Base-by-base conservation (phyloP, 2,797 vertebrate genomes). In the Zenarchopterus dispar region DNA sequence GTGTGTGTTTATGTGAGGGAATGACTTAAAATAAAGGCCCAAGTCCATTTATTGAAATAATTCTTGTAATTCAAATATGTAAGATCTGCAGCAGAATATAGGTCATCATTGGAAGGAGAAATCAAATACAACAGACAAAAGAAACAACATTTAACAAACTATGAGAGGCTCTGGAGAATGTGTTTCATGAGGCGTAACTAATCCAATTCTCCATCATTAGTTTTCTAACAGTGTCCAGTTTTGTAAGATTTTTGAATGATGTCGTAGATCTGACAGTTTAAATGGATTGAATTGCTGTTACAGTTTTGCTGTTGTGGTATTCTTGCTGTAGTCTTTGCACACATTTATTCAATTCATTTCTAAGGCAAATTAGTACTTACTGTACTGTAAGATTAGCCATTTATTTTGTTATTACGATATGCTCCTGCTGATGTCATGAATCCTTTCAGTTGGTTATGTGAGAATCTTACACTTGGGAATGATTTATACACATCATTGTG, bases 41-140 rank as follows among this genome's bases (percentile, higher is more conserved):
- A 85, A 87, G 78, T 78, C 65, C 79, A 76, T 88, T 90, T 88
- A 82, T 58, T 77, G 70, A 46, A 78, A 79, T 81, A 68, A 71
- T 49, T 84, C 75, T 75, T 70, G 57, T 85, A 84, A 85, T 89
- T 78, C 24, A 81, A n/a, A 75, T 70, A 82, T 73, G 49, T 22
- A 67, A 65, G 55, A 88, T 88, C 42, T 82, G 46, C 54, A 66
- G 75, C 70, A 73, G 76, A 76, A 90, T 90, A 88, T 84, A 67
- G 85, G 85, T 86, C 80, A 73, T 48, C 51, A 33, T 49, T 49
- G 28, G 45, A 60, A 74, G 60, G 55, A 80, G 57, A 81, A 85
- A 84, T 80, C 51, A 69, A 84, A 63, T 65, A 68, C 3, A 54
- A 79, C 62, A 64, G 63, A 39, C 8, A 28, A 28, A 52, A 71